A percentile compares a stretch with the other conserved stretches of the same genome.
phyloP scores from a whole-genome alignment of 2,888 invertebrate genomes.

The Amblyjoppa fuscipennis region DNA sequence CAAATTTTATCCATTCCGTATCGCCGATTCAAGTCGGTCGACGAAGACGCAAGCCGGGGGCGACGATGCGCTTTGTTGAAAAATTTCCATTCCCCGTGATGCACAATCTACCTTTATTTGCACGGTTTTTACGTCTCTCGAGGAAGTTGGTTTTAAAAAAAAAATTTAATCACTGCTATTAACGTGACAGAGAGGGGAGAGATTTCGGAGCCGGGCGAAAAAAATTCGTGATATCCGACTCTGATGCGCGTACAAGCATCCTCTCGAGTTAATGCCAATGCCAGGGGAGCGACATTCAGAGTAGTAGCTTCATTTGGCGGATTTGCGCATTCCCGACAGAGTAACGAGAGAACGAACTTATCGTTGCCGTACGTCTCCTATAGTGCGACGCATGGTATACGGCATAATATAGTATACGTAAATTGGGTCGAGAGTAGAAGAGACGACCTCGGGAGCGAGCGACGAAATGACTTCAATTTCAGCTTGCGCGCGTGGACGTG shows the following conservation, averaged over 20 bases:
- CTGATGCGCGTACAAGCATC: not conserved
- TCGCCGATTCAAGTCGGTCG: too few species aligned
- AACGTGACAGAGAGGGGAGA: not conserved
- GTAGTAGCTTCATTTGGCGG: slow-evolving; percentile 18
- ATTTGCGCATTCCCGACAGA: slow-evolving; percentile 31
- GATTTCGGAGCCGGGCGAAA: not conserved
- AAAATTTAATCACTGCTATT: too few species aligned
- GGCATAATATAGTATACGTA: slow-evolving; percentile 18
- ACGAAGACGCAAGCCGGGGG: too few species aligned
- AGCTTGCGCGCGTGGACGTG: not conserved
- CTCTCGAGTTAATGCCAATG: slow-evolving; percentile 23
- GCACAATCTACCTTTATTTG: too few species aligned
- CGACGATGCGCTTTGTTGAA: too few species aligned
- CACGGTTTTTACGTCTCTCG: too few species aligned
- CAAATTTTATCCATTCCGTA: too few species aligned
- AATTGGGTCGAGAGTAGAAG: slow-evolving; percentile 43
- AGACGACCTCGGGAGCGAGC: slow-evolving; percentile 25
- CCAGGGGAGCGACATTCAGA: not conserved
- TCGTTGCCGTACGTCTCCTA: not conserved
- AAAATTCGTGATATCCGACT: not conserved
- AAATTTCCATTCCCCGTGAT: too few species aligned
- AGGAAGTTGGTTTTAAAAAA: too few species aligned
- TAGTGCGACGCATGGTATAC: not conserved
- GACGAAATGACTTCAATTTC: slow-evolving; percentile 28
- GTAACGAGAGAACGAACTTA: slow-evolving; percentile 40